Evolutionary conservation across 2,113 vertebrate genomes (phyloP), one percentile per base, ranked within the genome.

Genomic region (Brachypteracias leptosomus): DNA sequence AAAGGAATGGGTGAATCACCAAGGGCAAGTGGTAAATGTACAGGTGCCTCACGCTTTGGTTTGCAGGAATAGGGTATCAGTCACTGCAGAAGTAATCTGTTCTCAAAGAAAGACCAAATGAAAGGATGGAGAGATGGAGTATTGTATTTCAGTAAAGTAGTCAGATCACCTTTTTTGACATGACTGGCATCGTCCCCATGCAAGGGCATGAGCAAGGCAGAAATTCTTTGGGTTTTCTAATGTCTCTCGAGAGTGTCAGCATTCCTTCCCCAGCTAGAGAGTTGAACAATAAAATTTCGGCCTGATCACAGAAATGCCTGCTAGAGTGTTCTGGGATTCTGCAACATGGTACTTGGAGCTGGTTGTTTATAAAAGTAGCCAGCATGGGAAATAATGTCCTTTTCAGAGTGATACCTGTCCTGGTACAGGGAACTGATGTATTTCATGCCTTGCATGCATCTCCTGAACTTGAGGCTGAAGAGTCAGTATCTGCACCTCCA

Each of bases 1-100:
- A 78, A 85, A 88, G 85, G 74, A 92, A 67, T 81, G 88, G 13
- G 29, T 88, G 78, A 95, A 82, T 88, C 82, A 82, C 24, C 19
- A 14, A 14, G 38, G 71, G 20, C 52, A 88, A 85, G 61, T 19
- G 33, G 31, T 71, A 67, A 46, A 68, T 63, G 67, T 63, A 63
- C 42, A 71, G 20, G 11, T 62, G 62, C 55, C 57, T 28, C 2
- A 0, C 46, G 67, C 57, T 76, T 72, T 61, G 33, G 25, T 47
- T 61, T 51, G 22, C 47, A 68, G 79, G 35, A 88, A 62, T 6
- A 67, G 22, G 35, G 33, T 38, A 13, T 62, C 38, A 46, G 66
- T 75, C 52, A 46, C 47, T 7, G 47, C 67, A 18, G 58, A 61
- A 38, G 16, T 38, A 25, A 47, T 61, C 36, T 80, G 28, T 74